These are phyloP conservation scores for Terrapene triunguis DNA, from an alignment of 2,113 vertebrate species.

Conservation along the genomic window DNA sequence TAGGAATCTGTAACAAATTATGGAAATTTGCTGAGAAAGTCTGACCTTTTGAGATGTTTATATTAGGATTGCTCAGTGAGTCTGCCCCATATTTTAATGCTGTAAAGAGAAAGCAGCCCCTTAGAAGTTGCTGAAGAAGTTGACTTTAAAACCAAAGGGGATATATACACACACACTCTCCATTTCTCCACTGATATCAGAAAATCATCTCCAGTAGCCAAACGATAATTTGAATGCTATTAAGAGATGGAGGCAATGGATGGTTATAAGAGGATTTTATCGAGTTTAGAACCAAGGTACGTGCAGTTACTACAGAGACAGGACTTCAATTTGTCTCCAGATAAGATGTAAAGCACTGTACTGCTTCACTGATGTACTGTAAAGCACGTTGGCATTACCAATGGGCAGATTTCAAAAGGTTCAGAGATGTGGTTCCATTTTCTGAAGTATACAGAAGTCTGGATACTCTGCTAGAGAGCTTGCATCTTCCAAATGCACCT, in stretches of 20 bases:
- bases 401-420: not conserved
- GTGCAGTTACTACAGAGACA: not conserved
- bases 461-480: not conserved
- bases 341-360: not conserved
- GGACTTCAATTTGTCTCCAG: not conserved
- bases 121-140: conserved; percentile 5
- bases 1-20: conserved; percentile 70
- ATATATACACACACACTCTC: not conserved
- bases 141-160: not conserved
- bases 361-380: not conserved
- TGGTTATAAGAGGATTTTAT: not conserved
- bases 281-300: not conserved
- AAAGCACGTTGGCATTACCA: not conserved
- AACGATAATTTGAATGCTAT: not conserved
- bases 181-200: not conserved
- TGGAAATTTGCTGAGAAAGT: conserved; percentile 57
- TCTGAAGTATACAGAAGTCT: not conserved
- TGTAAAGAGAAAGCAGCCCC: not conserved
- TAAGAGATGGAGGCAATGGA: not conserved
- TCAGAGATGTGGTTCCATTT: not conserved
- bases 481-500: not conserved
- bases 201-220: not conserved
- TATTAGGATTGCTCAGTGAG: not conserved
- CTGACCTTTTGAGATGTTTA: conserved; percentile 50
- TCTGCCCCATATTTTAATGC: not conserved